Conservation (phyloP, 2,888 invertebrate species). For the Epiblema foenella region DNA sequence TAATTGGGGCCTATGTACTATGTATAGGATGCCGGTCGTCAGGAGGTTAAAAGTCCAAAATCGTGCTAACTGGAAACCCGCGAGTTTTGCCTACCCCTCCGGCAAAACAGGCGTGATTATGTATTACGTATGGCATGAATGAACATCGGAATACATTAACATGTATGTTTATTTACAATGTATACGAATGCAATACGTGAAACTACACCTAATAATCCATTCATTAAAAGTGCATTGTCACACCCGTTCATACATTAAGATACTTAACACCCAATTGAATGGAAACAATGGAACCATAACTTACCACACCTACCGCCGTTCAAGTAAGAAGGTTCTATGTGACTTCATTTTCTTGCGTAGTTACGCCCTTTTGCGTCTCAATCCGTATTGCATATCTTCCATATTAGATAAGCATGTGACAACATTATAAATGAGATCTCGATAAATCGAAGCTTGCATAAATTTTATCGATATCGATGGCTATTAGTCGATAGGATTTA, state of each 20-base stretch:
- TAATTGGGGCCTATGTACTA: too few species aligned
- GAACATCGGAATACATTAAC: neutral
- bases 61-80: too few species aligned
- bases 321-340: constrained; percentile 53
- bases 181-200: constrained; percentile 11
- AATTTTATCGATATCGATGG: constrained; percentile 43
- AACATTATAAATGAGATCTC: constrained; percentile 60
- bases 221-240: constrained; percentile 32
- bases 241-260: constrained; percentile 32
- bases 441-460: constrained; percentile 51
- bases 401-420: constrained; percentile 48
- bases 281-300: constrained; percentile 55
- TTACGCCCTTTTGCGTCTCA: neutral
- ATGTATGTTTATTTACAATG: neutral
- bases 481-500: constrained; percentile 39
- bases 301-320: constrained; percentile 57
- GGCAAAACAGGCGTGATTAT: too few species aligned
- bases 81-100: too few species aligned
- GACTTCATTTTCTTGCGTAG: neutral
- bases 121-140: neutral
- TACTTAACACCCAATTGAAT: constrained; percentile 44
- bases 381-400: constrained; percentile 7
- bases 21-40: too few species aligned
- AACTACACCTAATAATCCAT: constrained; percentile 4
- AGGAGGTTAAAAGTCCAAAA: too few species aligned